These are phyloP conservation scores for Scortum barcoo DNA, from an alignment of 2,113 vertebrate genomes.

Conservation along the genomic window DNA sequence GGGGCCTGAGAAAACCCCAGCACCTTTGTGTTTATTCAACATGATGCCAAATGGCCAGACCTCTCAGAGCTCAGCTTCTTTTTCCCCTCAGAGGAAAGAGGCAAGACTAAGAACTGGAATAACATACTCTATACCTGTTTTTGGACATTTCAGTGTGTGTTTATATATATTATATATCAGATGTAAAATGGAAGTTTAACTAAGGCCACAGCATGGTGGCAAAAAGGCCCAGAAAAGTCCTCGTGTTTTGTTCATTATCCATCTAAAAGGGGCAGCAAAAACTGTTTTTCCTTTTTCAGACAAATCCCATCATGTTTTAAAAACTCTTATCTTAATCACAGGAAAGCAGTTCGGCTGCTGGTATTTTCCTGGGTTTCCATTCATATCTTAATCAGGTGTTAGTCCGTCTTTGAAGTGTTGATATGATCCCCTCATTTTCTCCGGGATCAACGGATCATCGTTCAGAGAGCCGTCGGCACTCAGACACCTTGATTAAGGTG, in stretches of 20 bases:
- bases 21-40: conserved; percentile 85
- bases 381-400: conserved; percentile 41
- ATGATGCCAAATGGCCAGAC: conserved; percentile 81
- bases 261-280: background rate
- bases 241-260: background rate
- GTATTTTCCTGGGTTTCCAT: background rate
- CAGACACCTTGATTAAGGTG: conserved; percentile 71
- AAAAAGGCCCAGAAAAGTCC: background rate
- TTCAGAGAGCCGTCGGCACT: conserved; percentile 53
- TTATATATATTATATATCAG: background rate
- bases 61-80: conserved; percentile 30
- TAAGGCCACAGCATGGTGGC: background rate
- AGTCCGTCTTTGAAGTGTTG: conserved; percentile 75
- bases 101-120: background rate
- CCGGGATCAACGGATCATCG: conserved; percentile 70
- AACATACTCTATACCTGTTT: background rate
- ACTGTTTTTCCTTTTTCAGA: background rate
- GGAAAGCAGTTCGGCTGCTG: background rate
- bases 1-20: conserved; percentile 65
- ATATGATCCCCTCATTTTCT: conserved; percentile 75
- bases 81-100: background rate
- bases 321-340: background rate
- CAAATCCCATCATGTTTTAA: background rate
- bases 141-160: background rate
- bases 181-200: background rate